Percentiles rank a stretch among this genome's conserved stretches.
phyloP scores from a whole-genome alignment of 2,113 vertebrate genomes.

The Siniperca knerii region DNA sequence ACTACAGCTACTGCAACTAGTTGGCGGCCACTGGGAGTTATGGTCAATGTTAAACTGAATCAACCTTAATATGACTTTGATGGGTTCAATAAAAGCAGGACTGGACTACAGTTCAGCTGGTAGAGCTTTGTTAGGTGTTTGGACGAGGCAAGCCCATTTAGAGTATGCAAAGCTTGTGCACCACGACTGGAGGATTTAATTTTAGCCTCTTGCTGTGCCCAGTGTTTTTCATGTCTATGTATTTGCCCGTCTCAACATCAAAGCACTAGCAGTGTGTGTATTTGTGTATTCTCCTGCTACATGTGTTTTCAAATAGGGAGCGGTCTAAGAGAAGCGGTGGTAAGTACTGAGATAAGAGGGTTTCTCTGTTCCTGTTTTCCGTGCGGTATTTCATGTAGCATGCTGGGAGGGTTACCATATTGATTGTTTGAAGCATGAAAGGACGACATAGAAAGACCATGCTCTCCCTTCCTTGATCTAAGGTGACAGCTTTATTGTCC shows the following conservation, averaged over 20 bases:
- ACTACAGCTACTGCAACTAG: no score
- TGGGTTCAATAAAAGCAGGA: constrained; percentile 7
- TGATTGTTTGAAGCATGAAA: constrained; percentile 59
- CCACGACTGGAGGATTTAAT: constrained; percentile 14
- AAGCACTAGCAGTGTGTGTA: constrained; percentile 59
- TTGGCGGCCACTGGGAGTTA: not conserved
- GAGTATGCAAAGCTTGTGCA: constrained; percentile 45
- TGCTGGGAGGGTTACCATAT: constrained; percentile 50
- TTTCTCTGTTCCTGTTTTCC: constrained; percentile 66
- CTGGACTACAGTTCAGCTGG: constrained; percentile 8
- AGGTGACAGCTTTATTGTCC: constrained; percentile 79
- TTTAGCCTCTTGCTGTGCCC: constrained; percentile 40
- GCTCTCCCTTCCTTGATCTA: constrained; percentile 61
- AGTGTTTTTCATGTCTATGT: constrained; percentile 46
- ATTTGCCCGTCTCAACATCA: constrained; percentile 67
- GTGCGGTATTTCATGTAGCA: constrained; percentile 29
- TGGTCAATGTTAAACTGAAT: not conserved
- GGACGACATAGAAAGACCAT: constrained; percentile 41
- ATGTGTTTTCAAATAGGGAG: constrained; percentile 76
- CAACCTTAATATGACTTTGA: constrained; percentile 6
- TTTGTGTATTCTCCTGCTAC: constrained; percentile 76
- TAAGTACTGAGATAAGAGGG: constrained; percentile 58
- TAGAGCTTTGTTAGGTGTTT: constrained; percentile 12
- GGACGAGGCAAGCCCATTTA: constrained; percentile 34
- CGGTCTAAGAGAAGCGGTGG: constrained; percentile 39